phyloP scores from a whole-genome alignment of 1,140 invertebrate genomes.

The Drosophila carrolli region DNA sequence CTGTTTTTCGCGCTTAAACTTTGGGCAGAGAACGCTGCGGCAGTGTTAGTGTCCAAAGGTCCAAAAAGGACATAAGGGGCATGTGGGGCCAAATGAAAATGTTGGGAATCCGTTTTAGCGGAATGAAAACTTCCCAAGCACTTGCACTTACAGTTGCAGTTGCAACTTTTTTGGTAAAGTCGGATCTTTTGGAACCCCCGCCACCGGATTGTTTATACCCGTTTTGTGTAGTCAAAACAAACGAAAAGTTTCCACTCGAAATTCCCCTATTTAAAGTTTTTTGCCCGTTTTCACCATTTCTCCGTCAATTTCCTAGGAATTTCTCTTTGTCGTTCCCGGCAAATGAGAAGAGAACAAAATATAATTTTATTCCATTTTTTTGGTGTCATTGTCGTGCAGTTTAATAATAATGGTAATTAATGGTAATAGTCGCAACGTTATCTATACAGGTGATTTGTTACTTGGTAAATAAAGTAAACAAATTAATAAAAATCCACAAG shows the following conservation, averaged over 20 bases:
- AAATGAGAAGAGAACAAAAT: constrained; percentile 13
- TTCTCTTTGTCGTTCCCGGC: background rate
- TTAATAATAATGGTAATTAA: too few species aligned
- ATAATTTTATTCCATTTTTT: constrained; percentile 9
- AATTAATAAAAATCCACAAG: too few species aligned
- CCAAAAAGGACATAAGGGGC: too few species aligned
- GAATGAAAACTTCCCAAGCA: constrained; percentile 53
- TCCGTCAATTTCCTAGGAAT: background rate
- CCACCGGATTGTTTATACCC: constrained; percentile 16
- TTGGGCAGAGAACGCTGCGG: background rate
- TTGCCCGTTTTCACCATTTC: background rate
- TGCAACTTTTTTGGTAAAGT: constrained; percentile 23
- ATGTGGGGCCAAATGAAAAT: constrained; percentile 33
- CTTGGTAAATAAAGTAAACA: too few species aligned
- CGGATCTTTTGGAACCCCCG: constrained; percentile 4
- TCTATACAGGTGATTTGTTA: too few species aligned
- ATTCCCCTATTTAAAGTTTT: constrained; percentile 7
- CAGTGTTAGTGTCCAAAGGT: constrained; percentile 2
- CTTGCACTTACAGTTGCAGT: constrained; percentile 21
- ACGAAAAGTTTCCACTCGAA: constrained; percentile 33
- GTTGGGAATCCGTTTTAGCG: constrained; percentile 58
- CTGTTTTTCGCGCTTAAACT: background rate
- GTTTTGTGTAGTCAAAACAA: constrained; percentile 37
- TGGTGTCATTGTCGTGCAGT: background rate
- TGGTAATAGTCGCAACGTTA: too few species aligned